phyloP scores from a whole-genome alignment of 2,888 invertebrate species.

The Eurois occulta region DNA sequence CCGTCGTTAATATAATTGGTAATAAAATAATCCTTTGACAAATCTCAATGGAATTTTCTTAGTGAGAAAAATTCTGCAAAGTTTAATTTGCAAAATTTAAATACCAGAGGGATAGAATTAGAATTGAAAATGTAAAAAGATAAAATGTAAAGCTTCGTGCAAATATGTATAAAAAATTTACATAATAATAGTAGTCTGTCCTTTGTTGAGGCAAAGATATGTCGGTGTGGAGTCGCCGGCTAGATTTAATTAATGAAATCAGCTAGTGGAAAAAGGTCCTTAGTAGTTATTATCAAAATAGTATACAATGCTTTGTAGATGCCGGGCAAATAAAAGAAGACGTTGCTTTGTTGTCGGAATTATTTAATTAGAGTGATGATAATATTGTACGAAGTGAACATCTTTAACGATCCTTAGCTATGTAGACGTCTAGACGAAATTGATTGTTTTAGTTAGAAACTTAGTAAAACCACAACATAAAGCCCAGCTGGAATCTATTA shows the following conservation, averaged over 20 bases:
- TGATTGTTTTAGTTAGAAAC: background rate
- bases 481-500: constrained; percentile 12
- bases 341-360: constrained; percentile 24
- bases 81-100: constrained; percentile 20
- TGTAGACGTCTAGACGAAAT: constrained; percentile 48
- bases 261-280: constrained; percentile 66
- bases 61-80: constrained; percentile 2
- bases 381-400: constrained; percentile 32
- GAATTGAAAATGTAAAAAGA: constrained; percentile 50
- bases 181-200: constrained; percentile 69
- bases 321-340: constrained; percentile 22
- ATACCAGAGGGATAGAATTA: constrained; percentile 33
- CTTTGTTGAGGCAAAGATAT: constrained; percentile 66
- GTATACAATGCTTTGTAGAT: constrained; percentile 38
- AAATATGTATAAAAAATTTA: constrained; percentile 69
- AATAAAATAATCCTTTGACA: constrained; percentile 26
- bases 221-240: constrained; percentile 53
- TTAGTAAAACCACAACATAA: constrained; percentile 17
- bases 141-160: constrained; percentile 49
- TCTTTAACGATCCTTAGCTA: constrained; percentile 30
- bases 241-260: constrained; percentile 74
- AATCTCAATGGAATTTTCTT: constrained; percentile 12
- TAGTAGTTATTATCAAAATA: constrained; percentile 47
- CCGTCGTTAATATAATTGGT: constrained; percentile 12
- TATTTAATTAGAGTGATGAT: constrained; percentile 39